Percentiles rank a stretch among this genome's conserved stretches.
Conservation (phyloP, 2,797 vertebrate genomes). For the Sebastes paucispinis region DNA sequence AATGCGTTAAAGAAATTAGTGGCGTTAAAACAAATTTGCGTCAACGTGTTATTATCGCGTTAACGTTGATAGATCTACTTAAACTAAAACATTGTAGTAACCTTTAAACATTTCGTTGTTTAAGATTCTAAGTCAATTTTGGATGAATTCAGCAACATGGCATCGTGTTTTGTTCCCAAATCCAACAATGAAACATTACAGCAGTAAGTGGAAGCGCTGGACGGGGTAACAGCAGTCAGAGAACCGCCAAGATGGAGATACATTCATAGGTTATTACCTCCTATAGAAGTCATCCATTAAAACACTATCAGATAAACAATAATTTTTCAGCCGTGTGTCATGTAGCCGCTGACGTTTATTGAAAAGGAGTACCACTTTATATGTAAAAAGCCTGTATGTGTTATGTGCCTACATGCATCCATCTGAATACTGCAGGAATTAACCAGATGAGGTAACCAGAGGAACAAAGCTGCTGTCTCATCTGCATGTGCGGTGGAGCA, state of each 20-base stretch:
- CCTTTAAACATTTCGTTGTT: background rate
- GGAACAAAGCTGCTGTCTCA: constrained; percentile 45
- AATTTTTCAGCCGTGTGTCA: background rate
- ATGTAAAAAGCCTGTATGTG: background rate
- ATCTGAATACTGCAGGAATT: constrained; percentile 43
- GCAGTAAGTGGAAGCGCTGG: background rate
- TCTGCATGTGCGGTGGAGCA: constrained; percentile 49
- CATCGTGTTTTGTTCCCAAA: background rate
- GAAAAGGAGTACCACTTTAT: background rate
- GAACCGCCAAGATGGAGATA: background rate
- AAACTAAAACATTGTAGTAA: background rate
- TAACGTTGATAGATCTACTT: too few species aligned
- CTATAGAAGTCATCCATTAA: background rate
- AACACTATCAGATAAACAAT: background rate
- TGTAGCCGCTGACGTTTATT: constrained; percentile 1
- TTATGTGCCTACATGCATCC: constrained; percentile 17
- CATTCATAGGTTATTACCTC: background rate
- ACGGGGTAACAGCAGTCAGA: background rate
- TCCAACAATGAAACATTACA: background rate
- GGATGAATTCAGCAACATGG: background rate
- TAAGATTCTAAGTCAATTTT: background rate
- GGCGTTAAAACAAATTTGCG: too few species aligned
- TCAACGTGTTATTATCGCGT: too few species aligned
- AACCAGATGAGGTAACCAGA: constrained; percentile 29
- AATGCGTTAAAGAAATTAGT: too few species aligned